Percentiles rank a stretch among this genome's conserved stretches.
These are phyloP conservation scores for Cataglyphis altisquamis DNA, from an alignment of 2,888 invertebrate species.

Conservation along the genomic window DNA sequence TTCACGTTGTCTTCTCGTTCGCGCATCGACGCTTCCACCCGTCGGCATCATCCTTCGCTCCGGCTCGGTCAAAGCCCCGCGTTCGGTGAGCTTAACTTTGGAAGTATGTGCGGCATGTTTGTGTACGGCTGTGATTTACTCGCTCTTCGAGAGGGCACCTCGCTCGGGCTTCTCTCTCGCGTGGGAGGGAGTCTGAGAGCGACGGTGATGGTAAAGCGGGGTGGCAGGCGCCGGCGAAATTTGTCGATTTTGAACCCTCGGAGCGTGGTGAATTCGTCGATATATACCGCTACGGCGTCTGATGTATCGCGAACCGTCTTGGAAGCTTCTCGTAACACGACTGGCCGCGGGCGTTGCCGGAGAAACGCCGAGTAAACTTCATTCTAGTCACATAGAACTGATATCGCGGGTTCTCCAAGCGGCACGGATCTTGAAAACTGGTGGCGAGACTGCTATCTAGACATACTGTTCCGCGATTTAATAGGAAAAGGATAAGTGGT, in stretches of 20 bases:
- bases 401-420: slow-evolving; percentile 60
- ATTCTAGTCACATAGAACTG: slow-evolving; percentile 69
- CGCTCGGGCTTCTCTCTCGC: slow-evolving; percentile 30
- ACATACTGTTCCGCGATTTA: slow-evolving; percentile 39
- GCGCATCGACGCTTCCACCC: slow-evolving; percentile 51
- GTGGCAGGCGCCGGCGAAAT: slow-evolving; percentile 69
- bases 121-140: slow-evolving; percentile 81
- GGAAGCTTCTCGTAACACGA: slow-evolving; percentile 66
- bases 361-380: slow-evolving; percentile 68
- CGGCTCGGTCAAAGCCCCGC: slow-evolving; percentile 57
- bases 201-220: slow-evolving; percentile 36
- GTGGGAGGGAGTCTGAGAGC: slow-evolving; percentile 52
- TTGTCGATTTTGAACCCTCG: slow-evolving; percentile 76
- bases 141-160: slow-evolving; percentile 57
- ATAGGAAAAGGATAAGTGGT: slow-evolving; percentile 12
- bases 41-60: slow-evolving; percentile 54
- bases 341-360: slow-evolving; percentile 64
- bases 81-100: slow-evolving; percentile 71
- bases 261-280: slow-evolving; percentile 72
- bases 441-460: slow-evolving; percentile 37
- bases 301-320: slow-evolving; percentile 66
- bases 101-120: slow-evolving; percentile 80
- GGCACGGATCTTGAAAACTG: slow-evolving; percentile 57
- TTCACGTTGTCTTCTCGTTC: slow-evolving; percentile 68
- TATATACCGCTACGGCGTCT: slow-evolving; percentile 63